Base-by-base conservation (phyloP, 2,888 invertebrate species). In the Priocnemis perturbator region DNA sequence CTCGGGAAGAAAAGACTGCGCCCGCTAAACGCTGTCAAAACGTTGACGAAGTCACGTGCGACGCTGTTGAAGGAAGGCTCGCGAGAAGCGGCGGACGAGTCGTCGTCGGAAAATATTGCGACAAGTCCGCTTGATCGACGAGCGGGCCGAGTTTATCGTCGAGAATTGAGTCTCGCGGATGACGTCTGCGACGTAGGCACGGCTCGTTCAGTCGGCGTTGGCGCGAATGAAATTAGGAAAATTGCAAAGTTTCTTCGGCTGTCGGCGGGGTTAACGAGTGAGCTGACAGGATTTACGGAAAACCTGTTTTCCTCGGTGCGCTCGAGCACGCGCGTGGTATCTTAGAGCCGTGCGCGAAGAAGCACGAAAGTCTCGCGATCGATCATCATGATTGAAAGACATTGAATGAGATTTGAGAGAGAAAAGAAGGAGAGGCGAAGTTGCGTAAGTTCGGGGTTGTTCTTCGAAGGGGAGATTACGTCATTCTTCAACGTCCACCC, bases 351-450 rank as follows among this genome's bases (percentile, higher is more conserved):
- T 11, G 47, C 17, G 47, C 47, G 47, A 47, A 47, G 47, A 60
- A 44, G 48, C 5, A 23, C 20, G 47, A 50, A 26, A 26, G 50
- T 48, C 63, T 71, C 64, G 76, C 80, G 82, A 86, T 86, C 84
- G 78, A 86, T 86, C 86, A 86, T 82, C 74, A 67, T 81, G 84
- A 85, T 85, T 86, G 85, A 85, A 86, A 83, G 84, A 79, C 75
- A 64, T 75, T 78, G 85, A 85, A 86, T 84, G 84, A 79, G 76
- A 64, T 75, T 78, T 74, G 56, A 47, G 47, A 17, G 50, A 47
- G 30, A 55, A 66, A 60, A 53, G 47, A 53, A 26, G 45, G 20
- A 17, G 37, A 57, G 37, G 30, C 57, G 57, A 52, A 59, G 45
- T 57, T 50, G n/a, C 48, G 21, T 55, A 48, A 26, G 57, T 47